These are phyloP conservation scores for Spongilla lacustris DNA, from an alignment of 37 sponge, comb jelly and placozoan genomes.

Conservation along the genomic window DNA sequence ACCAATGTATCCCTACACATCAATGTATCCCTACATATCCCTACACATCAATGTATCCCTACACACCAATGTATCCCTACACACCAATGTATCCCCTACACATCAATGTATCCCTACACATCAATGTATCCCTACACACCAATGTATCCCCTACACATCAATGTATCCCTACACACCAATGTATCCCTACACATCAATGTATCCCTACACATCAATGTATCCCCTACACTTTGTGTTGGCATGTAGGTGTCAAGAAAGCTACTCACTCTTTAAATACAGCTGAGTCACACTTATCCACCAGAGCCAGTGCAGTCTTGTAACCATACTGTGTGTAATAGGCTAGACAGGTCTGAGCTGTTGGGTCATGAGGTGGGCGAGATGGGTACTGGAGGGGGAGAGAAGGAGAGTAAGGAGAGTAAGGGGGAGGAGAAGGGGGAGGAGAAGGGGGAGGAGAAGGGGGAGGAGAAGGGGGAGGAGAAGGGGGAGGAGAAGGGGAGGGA, in stretches of 20 bases:
- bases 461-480: constrained; percentile 27
- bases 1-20: too few relatives aligned
- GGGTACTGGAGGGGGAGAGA: not conserved
- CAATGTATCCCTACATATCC: too few relatives aligned
- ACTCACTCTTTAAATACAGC: not conserved
- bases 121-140: too few relatives aligned
- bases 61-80: too few relatives aligned
- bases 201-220: not conserved
- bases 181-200: not conserved
- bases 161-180: too few relatives aligned
- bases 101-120: too few relatives aligned
- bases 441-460: not conserved
- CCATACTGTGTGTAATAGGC: not conserved
- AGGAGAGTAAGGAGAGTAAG: constrained; percentile 14
- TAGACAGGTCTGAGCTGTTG: not conserved
- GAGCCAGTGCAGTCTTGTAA: not conserved
- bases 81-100: too few relatives aligned
- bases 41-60: too few relatives aligned
- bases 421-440: not conserved
- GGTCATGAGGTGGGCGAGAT: not conserved
- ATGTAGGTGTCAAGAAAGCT: not conserved
- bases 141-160: too few relatives aligned
- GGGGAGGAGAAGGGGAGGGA: not conserved
- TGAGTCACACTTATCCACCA: not conserved
- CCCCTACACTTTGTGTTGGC: not conserved